phyloP scores from a whole-genome alignment of 30 jellyfish, hydroid and myxozoan genomes.

The Aurelia aurita region DNA sequence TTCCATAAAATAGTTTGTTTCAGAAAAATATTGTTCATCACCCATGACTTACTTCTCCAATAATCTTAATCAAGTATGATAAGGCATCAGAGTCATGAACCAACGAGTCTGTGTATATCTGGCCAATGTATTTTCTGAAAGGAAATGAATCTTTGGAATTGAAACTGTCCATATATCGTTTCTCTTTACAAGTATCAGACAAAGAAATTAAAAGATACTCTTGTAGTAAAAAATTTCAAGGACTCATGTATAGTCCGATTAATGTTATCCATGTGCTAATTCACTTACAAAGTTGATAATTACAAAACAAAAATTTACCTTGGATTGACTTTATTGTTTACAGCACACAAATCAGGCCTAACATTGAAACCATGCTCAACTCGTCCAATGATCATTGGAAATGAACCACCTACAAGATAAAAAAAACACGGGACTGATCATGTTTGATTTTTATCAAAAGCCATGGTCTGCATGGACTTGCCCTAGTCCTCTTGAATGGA shows the following conservation, averaged over 20 bases:
- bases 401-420: slow-evolving; percentile 82
- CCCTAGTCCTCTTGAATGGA: neutral
- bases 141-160: neutral
- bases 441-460: no score
- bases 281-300: no score
- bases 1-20: no score
- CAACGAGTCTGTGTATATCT: slow-evolving; percentile 84
- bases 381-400: slow-evolving; percentile 90
- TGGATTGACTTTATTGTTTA: slow-evolving; percentile 71
- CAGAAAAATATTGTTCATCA: no score
- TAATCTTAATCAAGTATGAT: slow-evolving; percentile 61
- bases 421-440: neutral
- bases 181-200: no score
- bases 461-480: neutral
- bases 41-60: slow-evolving; percentile 82
- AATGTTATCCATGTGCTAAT: no score
- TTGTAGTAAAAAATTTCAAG: no score
- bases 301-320: slow-evolving; percentile 28
- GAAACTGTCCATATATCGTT: no score
- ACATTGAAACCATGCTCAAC: slow-evolving; percentile 91
- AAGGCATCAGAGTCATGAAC: slow-evolving; percentile 90
- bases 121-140: slow-evolving; percentile 86
- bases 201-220: no score
- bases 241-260: no score
- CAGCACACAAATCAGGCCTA: slow-evolving; percentile 97